A percentile compares a stretch with the other conserved stretches of the same genome.
Conservation (phyloP, 2,113 vertebrate species). For the Herpetotheres cachinnans region DNA sequence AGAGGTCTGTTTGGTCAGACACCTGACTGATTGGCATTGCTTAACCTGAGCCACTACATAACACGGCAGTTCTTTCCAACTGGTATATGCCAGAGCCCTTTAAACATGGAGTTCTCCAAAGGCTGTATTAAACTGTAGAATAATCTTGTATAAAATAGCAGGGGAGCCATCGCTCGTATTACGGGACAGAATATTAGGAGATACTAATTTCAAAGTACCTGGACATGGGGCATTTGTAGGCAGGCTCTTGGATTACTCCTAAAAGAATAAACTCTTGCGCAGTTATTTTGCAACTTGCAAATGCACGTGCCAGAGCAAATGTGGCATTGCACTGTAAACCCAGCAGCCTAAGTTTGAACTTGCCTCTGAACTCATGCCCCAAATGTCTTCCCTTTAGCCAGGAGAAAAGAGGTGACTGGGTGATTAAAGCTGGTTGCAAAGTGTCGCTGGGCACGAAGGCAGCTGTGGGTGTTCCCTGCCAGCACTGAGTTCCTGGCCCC, state of each 20-base stretch:
- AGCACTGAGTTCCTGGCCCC: fast-evolving
- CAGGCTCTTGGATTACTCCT: not conserved
- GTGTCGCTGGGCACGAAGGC: fast-evolving
- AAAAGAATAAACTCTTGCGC: not conserved
- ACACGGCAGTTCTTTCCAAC: not conserved
- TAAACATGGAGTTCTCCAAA: not conserved
- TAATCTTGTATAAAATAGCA: not conserved
- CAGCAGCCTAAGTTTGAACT: not conserved
- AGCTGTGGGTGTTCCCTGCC: fast-evolving
- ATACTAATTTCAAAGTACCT: not conserved
- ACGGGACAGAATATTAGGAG: not conserved
- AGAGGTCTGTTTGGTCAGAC: not conserved
- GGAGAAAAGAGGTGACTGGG: not conserved
- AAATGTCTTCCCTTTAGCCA: not conserved
- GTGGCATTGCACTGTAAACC: not conserved
- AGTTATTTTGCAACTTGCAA: not conserved
- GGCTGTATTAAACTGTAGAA: not conserved
- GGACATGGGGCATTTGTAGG: not conserved
- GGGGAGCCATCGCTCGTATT: not conserved
- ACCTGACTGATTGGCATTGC: not conserved
- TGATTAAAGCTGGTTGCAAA: not conserved
- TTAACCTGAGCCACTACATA: not conserved
- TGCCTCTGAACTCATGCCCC: not conserved
- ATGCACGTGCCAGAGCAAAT: fast-evolving
- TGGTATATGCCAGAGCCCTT: not conserved